These are phyloP conservation scores for Sceloporus tristichus DNA, from an alignment of 2,113 vertebrate species.

Conservation along the genomic window DNA sequence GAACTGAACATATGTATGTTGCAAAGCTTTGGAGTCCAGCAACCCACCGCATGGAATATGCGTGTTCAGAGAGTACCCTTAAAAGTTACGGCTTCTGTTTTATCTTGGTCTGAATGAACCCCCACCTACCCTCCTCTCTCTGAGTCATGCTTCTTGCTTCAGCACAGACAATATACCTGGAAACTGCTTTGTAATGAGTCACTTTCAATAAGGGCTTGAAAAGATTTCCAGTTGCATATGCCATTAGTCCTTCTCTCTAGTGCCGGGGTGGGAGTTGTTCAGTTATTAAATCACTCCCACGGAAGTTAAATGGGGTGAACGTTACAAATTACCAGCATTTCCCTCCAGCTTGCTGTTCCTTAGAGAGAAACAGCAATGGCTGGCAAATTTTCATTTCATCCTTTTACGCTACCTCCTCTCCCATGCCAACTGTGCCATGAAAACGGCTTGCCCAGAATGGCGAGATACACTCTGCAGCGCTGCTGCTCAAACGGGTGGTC, in stretches of 20 bases:
- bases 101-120: constrained; percentile 44
- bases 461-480: no score
- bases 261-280: constrained; percentile 56
- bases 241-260: constrained; percentile 59
- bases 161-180: constrained; percentile 62
- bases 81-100: constrained; percentile 25
- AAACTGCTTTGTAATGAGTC: constrained; percentile 68
- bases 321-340: constrained; percentile 66
- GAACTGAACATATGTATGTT: background rate
- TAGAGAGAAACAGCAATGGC: constrained; percentile 65
- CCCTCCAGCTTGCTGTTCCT: constrained; percentile 60
- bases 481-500: background rate
- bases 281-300: constrained; percentile 68
- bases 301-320: constrained; percentile 69
- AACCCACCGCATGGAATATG: background rate
- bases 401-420: constrained; percentile 42
- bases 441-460: background rate
- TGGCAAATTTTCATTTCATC: constrained; percentile 24
- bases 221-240: constrained; percentile 61
- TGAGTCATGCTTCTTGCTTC: constrained; percentile 60
- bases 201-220: constrained; percentile 52
- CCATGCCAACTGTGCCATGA: constrained; percentile 36
- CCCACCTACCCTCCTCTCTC: background rate
- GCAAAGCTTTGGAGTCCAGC: constrained; percentile 24
- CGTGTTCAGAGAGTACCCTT: background rate